phyloP scores from a whole-genome alignment of 2,113 vertebrate genomes.

The Leiothrix lutea region DNA sequence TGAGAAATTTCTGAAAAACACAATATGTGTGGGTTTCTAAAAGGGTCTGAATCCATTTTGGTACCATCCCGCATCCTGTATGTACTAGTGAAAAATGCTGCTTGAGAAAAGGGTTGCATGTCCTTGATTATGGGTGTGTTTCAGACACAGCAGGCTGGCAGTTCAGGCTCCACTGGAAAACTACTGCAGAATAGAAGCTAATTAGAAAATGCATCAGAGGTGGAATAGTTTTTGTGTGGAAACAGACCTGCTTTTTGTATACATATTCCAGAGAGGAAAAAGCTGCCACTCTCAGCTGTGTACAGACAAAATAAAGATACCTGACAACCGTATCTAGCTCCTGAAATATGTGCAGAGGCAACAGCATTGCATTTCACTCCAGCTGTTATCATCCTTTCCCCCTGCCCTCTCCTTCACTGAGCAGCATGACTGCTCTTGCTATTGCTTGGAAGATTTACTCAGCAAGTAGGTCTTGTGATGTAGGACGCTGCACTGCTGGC shows the following conservation, averaged over 20 bases:
- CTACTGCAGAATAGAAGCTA: neutral
- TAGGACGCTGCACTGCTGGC: neutral
- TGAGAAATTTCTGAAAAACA: neutral
- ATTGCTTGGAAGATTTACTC: slow-evolving; percentile 11
- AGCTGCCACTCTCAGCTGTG: neutral
- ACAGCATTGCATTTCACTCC: neutral
- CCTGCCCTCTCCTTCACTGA: neutral
- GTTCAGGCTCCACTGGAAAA: neutral
- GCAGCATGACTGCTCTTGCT: neutral
- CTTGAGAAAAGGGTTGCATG: neutral
- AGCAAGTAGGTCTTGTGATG: neutral
- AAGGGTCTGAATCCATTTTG: neutral
- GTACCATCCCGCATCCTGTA: neutral
- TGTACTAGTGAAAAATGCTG: neutral
- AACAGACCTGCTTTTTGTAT: neutral
- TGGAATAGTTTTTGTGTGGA: neutral
- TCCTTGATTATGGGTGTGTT: neutral
- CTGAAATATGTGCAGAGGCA: neutral
- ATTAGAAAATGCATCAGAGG: neutral
- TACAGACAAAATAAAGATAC: neutral
- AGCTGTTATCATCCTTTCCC: neutral
- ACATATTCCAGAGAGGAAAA: neutral
- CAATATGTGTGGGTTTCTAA: neutral
- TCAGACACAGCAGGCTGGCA: neutral
- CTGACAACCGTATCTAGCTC: neutral